Base-by-base conservation (phyloP, 2,888 invertebrate species). In the Coleophora flavipennella region DNA sequence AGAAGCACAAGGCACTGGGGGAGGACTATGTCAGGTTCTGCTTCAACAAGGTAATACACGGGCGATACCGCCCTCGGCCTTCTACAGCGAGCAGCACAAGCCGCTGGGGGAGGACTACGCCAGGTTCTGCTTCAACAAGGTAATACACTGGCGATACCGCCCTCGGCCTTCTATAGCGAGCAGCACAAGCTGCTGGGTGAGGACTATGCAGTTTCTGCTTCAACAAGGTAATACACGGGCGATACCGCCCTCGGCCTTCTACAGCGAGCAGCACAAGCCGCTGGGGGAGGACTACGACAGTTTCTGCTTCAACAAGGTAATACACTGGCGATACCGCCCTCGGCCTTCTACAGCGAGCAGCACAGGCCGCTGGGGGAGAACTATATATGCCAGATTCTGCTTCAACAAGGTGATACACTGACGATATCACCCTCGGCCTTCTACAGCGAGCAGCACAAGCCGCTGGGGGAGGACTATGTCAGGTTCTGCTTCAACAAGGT, bases 381-480 rank as follows among this genome's bases (percentile, higher is more conserved):
- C 68, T 94, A 89, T n/a, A n/a, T n/a, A n/a, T 62, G 93, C 97
- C 1, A 87, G 98, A 36, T 97, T 96, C 75, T 98, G 97, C 67
- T 98, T 96, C 66, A 94, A 62, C 94, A 96, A 59, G 90, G 95
- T 55, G 96, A 97, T 33, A 83, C 99, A 12, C 93, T 97, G 53
- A 92, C 95, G 8, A 99, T 99, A 49, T 99, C 99, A 1, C 94
- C 96, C 0, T 92, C 93, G 33, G 97, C 96, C 0, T 99, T 99
- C 83, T 99, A 98, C 73, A 90, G 91, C 12, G 85, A 87, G 4
- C 81, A 79, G 8, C 90, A 98, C 76, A 96, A 96, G 67, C 71
- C 83, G 41, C 74, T 97, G 6, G 96, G 90, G 0, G 94, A 96
- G 68, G 88, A 95, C 68, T 94, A 89, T 62, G 93, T 97, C 1